These are phyloP conservation scores for Trichomycterus rosablanca DNA, from an alignment of 2,113 vertebrate species.

Conservation along the genomic window DNA sequence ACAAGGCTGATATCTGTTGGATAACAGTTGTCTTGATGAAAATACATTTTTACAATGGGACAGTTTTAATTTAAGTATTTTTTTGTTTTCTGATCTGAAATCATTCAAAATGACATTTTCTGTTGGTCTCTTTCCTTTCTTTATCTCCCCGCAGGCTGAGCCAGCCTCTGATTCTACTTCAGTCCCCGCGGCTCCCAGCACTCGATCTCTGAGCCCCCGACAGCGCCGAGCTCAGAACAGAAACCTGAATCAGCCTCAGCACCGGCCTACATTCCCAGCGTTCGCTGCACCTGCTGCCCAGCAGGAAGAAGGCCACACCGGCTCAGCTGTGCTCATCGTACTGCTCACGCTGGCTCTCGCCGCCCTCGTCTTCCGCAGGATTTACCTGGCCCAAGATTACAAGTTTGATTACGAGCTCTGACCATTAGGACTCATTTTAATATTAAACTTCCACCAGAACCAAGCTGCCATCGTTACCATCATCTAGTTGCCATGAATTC, in stretches of 20 bases:
- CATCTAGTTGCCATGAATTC: not conserved
- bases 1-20: too few relatives aligned
- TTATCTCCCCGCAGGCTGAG: constrained; percentile 58
- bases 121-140: not conserved
- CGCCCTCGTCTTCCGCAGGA: constrained; percentile 89
- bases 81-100: too few relatives aligned
- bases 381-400: constrained; percentile 90
- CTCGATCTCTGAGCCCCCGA: constrained; percentile 76
- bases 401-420: constrained; percentile 90
- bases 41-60: too few relatives aligned
- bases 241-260: constrained; percentile 64
- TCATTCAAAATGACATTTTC: too few relatives aligned
- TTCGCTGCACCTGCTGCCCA: constrained; percentile 64
- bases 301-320: constrained; percentile 69
- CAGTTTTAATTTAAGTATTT: too few relatives aligned
- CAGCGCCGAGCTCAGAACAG: constrained; percentile 81
- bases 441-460: not conserved
- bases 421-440: constrained; percentile 36
- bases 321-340: constrained; percentile 81
- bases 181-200: constrained; percentile 36
- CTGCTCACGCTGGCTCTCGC: constrained; percentile 87
- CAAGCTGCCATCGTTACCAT: constrained; percentile 2
- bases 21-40: too few relatives aligned
- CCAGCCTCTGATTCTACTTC: constrained; percentile 36
- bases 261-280: constrained; percentile 62